Conservation (phyloP, 2,797 vertebrate species). For the Phataginus tricuspis region DNA sequence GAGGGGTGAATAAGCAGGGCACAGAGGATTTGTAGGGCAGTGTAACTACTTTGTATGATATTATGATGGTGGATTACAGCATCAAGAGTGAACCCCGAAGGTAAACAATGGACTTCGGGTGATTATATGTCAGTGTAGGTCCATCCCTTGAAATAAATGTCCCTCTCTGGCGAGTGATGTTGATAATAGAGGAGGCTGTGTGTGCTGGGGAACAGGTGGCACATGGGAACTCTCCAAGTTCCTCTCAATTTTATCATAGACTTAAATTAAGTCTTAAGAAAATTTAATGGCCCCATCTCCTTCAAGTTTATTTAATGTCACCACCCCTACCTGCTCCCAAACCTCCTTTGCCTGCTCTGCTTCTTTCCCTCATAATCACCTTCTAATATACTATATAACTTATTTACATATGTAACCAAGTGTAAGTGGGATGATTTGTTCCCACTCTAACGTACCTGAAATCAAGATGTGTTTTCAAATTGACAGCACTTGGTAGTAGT, state of each 20-base stretch:
- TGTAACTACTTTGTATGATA: background rate
- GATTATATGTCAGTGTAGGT: background rate
- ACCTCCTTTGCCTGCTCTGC: background rate
- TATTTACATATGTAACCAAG: background rate
- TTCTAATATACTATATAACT: background rate
- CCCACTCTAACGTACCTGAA: background rate
- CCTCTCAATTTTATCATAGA: background rate
- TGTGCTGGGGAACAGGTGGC: background rate
- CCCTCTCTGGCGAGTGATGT: background rate
- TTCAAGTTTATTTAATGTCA: background rate
- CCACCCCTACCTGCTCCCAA: background rate
- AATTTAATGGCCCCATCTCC: background rate
- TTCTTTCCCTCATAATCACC: background rate
- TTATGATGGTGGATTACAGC: background rate
- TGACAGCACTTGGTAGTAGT: background rate
- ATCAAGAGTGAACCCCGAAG: background rate
- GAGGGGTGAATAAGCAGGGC: background rate
- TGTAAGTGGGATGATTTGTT: background rate
- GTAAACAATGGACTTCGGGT: background rate
- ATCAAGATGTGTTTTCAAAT: background rate
- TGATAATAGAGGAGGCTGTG: background rate
- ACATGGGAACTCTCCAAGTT: background rate
- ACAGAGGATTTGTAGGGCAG: background rate
- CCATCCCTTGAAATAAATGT: background rate
- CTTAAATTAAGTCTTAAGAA: background rate